These are phyloP conservation scores for Artibeus jamaicensis DNA, from an alignment of 2,797 vertebrate genomes.

Conservation along the genomic window DNA sequence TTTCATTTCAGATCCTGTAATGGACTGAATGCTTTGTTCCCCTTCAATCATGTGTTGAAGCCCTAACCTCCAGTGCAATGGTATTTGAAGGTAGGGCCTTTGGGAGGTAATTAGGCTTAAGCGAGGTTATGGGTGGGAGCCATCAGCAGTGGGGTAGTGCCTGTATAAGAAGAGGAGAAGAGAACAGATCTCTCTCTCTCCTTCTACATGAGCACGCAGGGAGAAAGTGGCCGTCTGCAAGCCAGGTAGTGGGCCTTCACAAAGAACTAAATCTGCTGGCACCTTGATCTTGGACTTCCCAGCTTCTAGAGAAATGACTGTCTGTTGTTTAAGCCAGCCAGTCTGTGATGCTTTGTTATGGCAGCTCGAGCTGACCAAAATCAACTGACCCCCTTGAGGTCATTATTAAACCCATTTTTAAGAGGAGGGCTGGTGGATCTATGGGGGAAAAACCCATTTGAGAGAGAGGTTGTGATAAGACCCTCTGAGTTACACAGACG, in stretches of 20 bases:
- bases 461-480: background rate
- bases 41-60: background rate
- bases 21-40: background rate
- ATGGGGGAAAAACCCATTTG: background rate
- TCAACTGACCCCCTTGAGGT: background rate
- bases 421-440: background rate
- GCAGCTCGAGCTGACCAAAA: background rate
- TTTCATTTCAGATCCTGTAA: background rate
- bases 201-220: background rate
- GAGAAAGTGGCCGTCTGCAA: background rate
- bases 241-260: background rate
- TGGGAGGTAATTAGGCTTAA: background rate
- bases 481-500: background rate
- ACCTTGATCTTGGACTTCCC: background rate
- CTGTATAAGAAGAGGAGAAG: background rate
- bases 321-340: background rate
- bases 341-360: background rate
- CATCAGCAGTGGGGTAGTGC: background rate
- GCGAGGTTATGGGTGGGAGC: background rate
- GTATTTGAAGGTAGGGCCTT: background rate
- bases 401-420: background rate
- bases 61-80: background rate
- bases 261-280: background rate
- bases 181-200: background rate
- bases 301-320: background rate